These are phyloP conservation scores for Propithecus coquereli DNA, from an alignment of 2,113 vertebrate species.

Conservation along the genomic window DNA sequence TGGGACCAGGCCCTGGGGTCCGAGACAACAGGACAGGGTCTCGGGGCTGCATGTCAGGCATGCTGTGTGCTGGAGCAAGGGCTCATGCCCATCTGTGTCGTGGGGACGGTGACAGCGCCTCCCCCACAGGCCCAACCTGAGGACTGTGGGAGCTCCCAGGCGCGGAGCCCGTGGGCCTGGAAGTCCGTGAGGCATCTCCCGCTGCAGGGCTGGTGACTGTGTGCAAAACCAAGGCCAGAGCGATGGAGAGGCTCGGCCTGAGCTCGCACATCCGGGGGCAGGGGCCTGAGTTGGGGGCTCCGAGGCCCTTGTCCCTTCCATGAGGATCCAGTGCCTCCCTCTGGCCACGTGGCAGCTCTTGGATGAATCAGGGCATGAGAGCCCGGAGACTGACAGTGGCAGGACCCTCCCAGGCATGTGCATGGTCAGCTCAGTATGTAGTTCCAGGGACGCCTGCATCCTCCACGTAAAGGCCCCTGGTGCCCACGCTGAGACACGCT, in stretches of 20 bases:
- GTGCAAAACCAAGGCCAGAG: neutral
- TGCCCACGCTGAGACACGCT: accelerated
- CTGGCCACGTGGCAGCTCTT: neutral
- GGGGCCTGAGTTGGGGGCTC: too few relatives aligned
- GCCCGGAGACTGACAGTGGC: accelerated
- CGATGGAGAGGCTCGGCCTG: neutral
- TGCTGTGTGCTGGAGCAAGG: neutral
- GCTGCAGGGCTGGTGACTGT: neutral
- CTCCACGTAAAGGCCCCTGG: neutral
- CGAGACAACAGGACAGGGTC: neutral
- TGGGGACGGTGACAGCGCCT: accelerated
- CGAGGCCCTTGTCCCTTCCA: accelerated
- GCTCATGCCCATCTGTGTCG: accelerated
- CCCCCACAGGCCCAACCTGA: accelerated
- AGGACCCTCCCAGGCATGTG: accelerated
- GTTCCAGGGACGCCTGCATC: accelerated
- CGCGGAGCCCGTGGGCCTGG: accelerated
- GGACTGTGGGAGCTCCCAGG: accelerated
- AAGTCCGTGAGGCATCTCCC: neutral
- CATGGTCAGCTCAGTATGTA: accelerated
- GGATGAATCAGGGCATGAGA: neutral
- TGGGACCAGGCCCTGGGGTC: neutral
- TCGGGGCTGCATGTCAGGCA: neutral
- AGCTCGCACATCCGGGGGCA: accelerated
- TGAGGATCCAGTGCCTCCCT: accelerated